Evolutionary conservation across 2,113 vertebrate genomes (phyloP), one percentile per base, ranked within the genome.

Genomic region (Albula goreensis): DNA sequence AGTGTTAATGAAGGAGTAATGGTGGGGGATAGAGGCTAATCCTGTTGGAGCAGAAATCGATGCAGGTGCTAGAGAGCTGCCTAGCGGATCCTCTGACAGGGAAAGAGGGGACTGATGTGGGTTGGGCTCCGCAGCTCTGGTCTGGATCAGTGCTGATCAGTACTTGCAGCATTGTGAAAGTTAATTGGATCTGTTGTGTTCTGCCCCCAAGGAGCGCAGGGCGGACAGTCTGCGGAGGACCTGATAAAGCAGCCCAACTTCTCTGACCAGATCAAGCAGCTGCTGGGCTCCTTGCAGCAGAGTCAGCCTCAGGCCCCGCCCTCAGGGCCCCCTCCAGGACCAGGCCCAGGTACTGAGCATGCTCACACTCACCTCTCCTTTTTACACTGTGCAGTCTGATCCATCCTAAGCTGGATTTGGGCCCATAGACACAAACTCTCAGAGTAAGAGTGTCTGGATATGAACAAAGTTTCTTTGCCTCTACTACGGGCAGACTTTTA

Each of bases 191-290:
- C 60, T 66, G 70, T 31, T 83, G 9, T 74, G 4, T 31, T 4
- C 49, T 50, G 10, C 57, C 25, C 49, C 22, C 88, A 95, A 95
- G 97, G 96, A 0, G 96, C 96, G 9, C 96, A 96, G 70, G 96
- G 96, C 15, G 96, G 93, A 88, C 97, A 98, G 87, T 96, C 97
- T 0, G 95, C 98, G 0, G 98, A 99, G 85, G 98, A 99, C 17
- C 80, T 99, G 80, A 96, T 98, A 87, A 98, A 97, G 81, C 97
- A 98, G 79, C 97, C 98, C 0, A 96, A 98, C 90, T 98, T 98
- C 88, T 97, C 97, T 0, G 97, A 99, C 86, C 98, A 98, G 89
- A 96, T 99, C 82, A 98, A 98, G 80, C 97, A 98, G 90, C 93
- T 98, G 0, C 91, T 98, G 87, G 97, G 97, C 74, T 97, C 97